phyloP scores from a whole-genome alignment of 2,797 vertebrate genomes.

The Mergus octosetaceus region DNA sequence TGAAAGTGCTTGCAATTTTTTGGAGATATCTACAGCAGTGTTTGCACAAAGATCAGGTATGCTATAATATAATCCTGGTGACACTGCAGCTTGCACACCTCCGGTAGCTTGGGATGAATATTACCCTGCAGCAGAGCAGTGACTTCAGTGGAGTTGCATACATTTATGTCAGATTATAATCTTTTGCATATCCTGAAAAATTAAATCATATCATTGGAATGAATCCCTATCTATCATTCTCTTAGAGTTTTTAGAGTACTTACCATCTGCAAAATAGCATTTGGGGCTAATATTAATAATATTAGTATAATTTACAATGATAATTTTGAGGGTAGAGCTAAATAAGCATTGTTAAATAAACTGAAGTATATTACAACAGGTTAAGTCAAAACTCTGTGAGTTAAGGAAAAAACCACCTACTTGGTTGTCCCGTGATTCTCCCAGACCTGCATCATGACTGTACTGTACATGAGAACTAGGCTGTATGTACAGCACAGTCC shows the following conservation, averaged over 20 bases:
- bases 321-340: background rate
- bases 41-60: background rate
- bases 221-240: background rate
- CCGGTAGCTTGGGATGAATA: background rate
- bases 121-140: background rate
- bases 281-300: background rate
- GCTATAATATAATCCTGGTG: background rate
- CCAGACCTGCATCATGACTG: background rate
- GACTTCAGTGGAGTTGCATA: background rate
- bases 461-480: background rate
- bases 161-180: background rate
- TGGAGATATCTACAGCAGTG: background rate
- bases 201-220: background rate
- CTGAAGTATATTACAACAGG: background rate
- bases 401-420: background rate
- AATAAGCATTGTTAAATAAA: background rate
- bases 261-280: background rate
- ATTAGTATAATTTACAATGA: background rate
- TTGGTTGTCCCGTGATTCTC: background rate
- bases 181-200: background rate
- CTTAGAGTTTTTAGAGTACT: background rate
- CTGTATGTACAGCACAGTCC: background rate
- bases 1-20: background rate
- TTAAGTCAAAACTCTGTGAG: background rate
- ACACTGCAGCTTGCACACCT: background rate